Base-by-base conservation (phyloP, 1,140 invertebrate genomes). In the Ceratoteleas bidentatus region DNA sequence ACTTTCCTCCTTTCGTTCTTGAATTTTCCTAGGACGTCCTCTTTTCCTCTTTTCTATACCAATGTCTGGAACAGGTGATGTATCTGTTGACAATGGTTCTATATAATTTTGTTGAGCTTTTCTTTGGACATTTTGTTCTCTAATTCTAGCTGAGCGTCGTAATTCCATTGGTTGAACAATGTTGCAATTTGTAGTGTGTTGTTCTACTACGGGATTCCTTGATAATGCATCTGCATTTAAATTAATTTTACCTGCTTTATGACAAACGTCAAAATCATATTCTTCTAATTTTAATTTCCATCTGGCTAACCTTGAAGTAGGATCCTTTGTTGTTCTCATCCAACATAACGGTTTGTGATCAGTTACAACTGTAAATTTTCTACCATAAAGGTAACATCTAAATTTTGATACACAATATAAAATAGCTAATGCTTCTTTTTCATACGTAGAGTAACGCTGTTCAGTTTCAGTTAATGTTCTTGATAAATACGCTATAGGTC, bases 201-300 rank as follows among this genome's bases (percentile, higher is more conserved):
- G 52, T 54, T n/a, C n/a, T n/a, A n/a, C 16, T 54, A 54, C 34
- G 14, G 34, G 33, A n/a, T 57, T 57, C 38, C 38, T 11, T 34
- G n/a, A 1, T 24, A 6, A 5, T 58, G n/a, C n/a, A n/a, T n/a
- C n/a, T n/a, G n/a, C n/a, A n/a, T n/a, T n/a, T n/a, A n/a, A n/a
- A n/a, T n/a, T 58, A 3, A 9, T 11, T 24, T 62, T 62, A 6
- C 58, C 58, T 3, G 43, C 43, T 58, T 58, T 58, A 11, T 85
- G 75, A 40, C 79, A 50, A 56, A 68, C 80, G 58, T 57, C 14
- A n/a, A n/a, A n/a, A n/a, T n/a, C n/a, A n/a, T n/a, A n/a, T n/a
- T n/a, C n/a, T n/a, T n/a, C n/a, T n/a, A 58, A 4, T 24, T 43
- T 58, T 13, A 58, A 14, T 10, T 66, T 68, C 72, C 16, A 43